Conservation (phyloP, 2,113 vertebrate genomes). For the Ceratotherium simum region DNA sequence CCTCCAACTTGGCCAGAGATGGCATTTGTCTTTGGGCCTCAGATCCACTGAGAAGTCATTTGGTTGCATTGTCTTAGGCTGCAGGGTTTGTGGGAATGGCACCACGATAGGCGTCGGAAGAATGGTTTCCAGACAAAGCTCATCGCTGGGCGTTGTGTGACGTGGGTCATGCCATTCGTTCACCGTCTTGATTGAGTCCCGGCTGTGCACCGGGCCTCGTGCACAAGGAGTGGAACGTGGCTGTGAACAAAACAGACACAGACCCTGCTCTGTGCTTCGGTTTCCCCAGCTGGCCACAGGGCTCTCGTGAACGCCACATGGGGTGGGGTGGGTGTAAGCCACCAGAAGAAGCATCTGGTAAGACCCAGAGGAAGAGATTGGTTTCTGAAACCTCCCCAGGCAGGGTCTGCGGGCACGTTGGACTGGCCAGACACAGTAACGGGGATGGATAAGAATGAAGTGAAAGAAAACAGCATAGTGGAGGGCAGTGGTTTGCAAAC, state of each 20-base stretch:
- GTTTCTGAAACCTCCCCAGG: neutral
- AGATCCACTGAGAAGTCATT: neutral
- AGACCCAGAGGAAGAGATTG: neutral
- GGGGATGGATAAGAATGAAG: neutral
- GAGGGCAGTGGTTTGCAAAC: neutral
- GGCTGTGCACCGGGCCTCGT: neutral
- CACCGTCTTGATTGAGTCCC: neutral
- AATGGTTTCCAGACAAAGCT: neutral
- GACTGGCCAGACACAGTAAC: neutral
- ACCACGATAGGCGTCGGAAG: neutral
- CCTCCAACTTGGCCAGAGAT: neutral
- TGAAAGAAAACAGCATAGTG: accelerated
- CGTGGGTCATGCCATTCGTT: neutral
- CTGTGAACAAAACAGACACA: accelerated
- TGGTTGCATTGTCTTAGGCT: neutral
- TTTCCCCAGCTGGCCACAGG: neutral
- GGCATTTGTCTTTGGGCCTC: neutral
- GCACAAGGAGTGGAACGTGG: neutral
- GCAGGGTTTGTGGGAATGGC: neutral
- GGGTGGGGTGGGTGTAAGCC: neutral
- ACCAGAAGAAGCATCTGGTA: neutral
- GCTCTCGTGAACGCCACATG: neutral
- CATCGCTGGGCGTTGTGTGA: neutral
- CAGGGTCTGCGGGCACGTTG: neutral
- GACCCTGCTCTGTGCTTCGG: neutral